These are phyloP conservation scores for Ardeotis arabs DNA, from an alignment of 2,113 vertebrate genomes.

Conservation along the genomic window DNA sequence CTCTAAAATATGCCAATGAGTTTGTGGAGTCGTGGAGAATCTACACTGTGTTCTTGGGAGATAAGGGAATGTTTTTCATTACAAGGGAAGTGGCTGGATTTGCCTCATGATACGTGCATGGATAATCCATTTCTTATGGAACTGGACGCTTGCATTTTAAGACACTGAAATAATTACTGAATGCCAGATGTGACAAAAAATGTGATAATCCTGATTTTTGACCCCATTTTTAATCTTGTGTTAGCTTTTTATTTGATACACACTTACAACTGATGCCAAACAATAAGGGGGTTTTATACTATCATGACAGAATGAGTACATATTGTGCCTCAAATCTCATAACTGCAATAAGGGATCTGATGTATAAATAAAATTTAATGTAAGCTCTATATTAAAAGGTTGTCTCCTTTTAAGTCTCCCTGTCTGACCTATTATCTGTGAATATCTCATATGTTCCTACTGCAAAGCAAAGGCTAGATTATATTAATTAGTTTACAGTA, in stretches of 20 bases:
- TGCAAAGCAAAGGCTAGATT: background rate
- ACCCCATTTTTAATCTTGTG: background rate
- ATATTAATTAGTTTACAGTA: background rate
- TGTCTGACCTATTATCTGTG: background rate
- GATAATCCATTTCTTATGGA: constrained; percentile 52
- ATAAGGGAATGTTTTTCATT: background rate
- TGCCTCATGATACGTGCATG: background rate
- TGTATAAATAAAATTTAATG: background rate
- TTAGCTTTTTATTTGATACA: constrained; percentile 9
- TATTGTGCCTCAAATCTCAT: background rate
- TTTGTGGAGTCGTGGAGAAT: background rate
- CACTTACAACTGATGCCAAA: background rate
- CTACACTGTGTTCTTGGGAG: background rate
- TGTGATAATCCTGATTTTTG: constrained; percentile 24
- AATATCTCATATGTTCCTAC: background rate
- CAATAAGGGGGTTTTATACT: background rate
- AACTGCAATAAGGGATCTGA: background rate
- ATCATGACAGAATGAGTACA: background rate
- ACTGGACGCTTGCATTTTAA: background rate
- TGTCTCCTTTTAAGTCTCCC: background rate
- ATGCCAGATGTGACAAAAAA: constrained; percentile 47
- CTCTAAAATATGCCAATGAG: background rate
- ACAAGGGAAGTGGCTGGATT: background rate
- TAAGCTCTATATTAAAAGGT: constrained; percentile 3
- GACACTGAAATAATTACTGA: constrained; percentile 31